Evolutionary conservation across 23 tunicate genomes (phyloP).

Genomic region (Phallusia fumigata): DNA sequence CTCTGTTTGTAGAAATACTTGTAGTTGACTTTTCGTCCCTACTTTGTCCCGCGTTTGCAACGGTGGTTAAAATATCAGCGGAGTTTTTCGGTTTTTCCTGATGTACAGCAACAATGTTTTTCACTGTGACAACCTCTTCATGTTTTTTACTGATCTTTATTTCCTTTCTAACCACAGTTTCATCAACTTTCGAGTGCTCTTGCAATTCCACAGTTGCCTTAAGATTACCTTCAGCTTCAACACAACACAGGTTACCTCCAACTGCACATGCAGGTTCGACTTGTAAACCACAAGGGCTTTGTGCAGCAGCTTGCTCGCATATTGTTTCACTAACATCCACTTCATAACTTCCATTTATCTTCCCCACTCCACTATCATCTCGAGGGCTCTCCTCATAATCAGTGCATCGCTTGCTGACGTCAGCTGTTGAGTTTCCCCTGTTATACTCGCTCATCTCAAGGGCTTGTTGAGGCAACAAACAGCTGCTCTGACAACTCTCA

Average conservation of each 20-base stretch:
- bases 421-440: too few species aligned
- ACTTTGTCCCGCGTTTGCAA: neutral
- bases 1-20: neutral
- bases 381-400: slow-evolving; percentile 1
- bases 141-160: neutral
- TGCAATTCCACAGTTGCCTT: too few species aligned
- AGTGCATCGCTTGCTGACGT: neutral
- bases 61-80: neutral
- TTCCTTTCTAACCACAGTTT: neutral
- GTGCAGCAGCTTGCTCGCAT: neutral
- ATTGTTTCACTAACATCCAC: neutral
- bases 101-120: too few species aligned
- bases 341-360: neutral
- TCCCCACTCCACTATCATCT: neutral
- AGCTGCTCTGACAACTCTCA: too few species aligned
- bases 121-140: neutral
- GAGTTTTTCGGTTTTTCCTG: too few species aligned
- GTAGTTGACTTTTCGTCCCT: neutral
- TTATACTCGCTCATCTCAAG: too few species aligned
- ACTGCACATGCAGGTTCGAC: neutral
- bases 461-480: too few species aligned
- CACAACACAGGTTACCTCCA: too few species aligned
- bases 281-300: neutral
- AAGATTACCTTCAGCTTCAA: too few species aligned
- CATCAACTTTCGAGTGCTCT: too few species aligned